Evolutionary conservation across 2,113 vertebrate species (phyloP).

Genomic region (Junco hyemalis): DNA sequence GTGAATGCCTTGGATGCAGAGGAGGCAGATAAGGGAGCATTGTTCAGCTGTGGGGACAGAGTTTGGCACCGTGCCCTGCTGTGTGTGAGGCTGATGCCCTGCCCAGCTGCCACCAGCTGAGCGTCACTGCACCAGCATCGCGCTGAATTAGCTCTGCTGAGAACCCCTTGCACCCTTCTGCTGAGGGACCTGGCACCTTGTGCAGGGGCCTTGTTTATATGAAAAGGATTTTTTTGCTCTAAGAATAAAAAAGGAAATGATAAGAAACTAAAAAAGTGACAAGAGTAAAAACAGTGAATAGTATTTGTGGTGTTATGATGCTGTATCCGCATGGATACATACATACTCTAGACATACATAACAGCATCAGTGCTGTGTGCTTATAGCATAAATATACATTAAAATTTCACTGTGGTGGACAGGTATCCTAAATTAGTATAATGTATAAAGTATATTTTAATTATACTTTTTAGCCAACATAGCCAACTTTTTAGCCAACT

Average conservation of each 20-base stretch:
- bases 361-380: neutral
- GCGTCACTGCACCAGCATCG: neutral
- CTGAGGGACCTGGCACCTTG: neutral
- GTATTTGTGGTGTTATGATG: neutral
- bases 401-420: neutral
- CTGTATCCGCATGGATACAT: neutral
- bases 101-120: neutral
- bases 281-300: neutral
- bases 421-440: neutral
- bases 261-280: neutral
- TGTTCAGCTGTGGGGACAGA: neutral
- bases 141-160: neutral
- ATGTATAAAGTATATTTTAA: neutral
- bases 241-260: neutral
- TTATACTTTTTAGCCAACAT: neutral
- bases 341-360: neutral
- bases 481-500: neutral
- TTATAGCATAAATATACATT: neutral
- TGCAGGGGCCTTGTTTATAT: neutral
- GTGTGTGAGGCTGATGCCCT: neutral
- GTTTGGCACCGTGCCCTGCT: neutral
- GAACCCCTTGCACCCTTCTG: fast-evolving
- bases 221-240: neutral
- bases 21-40: neutral
- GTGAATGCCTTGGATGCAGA: neutral